These are phyloP conservation scores for Pantala flavescens DNA, from an alignment of 1,140 invertebrate species.

Conservation along the genomic window DNA sequence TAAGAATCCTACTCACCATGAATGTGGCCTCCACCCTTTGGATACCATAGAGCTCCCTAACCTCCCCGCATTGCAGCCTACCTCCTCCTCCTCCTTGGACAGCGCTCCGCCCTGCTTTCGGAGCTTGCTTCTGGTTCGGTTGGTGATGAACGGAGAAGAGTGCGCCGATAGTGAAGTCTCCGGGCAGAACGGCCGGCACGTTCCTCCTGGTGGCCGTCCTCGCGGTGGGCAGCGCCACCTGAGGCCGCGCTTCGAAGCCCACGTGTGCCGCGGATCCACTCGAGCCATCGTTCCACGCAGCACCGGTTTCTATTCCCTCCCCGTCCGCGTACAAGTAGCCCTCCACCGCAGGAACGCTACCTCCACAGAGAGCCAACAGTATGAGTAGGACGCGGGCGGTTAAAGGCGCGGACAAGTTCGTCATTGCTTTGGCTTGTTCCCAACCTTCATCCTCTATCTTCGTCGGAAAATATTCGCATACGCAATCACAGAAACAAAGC, in stretches of 20 bases:
- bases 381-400: background rate
- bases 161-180: slow-evolving; percentile 61
- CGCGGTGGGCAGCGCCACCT: background rate
- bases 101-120: slow-evolving; percentile 25
- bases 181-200: slow-evolving; percentile 41
- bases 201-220: background rate
- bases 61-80: slow-evolving; percentile 45
- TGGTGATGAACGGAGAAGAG: slow-evolving; percentile 62
- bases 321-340: background rate
- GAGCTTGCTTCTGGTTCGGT: slow-evolving; percentile 44
- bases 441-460: too few relatives aligned
- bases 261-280: background rate
- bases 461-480: too few relatives aligned
- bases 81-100: background rate
- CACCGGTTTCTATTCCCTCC: background rate
- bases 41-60: slow-evolving; percentile 67
- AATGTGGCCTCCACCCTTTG: slow-evolving; percentile 63
- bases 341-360: background rate
- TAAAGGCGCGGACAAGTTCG: background rate
- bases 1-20: background rate
- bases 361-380: background rate
- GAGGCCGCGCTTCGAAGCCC: background rate
- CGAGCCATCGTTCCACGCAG: background rate
- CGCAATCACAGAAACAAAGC: too few relatives aligned
- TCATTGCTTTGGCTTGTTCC: too few relatives aligned